Evolutionary conservation across 2,888 invertebrate species (phyloP).

Genomic region (Matsumyia berberina): DNA sequence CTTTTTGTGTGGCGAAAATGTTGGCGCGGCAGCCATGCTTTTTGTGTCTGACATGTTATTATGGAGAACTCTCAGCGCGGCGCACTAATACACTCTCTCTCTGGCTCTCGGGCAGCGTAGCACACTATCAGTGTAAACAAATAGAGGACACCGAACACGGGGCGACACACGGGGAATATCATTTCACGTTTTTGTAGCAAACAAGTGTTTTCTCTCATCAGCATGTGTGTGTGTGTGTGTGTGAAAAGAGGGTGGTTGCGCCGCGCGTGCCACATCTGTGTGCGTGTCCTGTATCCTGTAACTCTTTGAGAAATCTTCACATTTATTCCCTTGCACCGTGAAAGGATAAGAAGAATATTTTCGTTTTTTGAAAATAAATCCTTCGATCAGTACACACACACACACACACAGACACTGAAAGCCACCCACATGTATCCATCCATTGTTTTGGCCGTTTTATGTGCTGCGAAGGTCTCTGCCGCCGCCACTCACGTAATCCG

Average conservation of each 20-base stretch:
- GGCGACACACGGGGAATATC: constrained; percentile 4
- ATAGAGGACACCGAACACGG: constrained; percentile 46
- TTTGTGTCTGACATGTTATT: constrained; percentile 69
- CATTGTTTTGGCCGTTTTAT: constrained; percentile 72
- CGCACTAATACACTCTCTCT: constrained; percentile 58
- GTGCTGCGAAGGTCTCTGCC: constrained; percentile 74
- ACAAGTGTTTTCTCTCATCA: constrained; percentile 74
- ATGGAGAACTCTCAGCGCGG: constrained; percentile 32
- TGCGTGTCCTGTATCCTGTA: constrained; percentile 60
- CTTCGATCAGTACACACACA: constrained; percentile 45
- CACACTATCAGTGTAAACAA: constrained; percentile 68
- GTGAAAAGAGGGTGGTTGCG: constrained; percentile 38
- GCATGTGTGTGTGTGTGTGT: constrained; percentile 4
- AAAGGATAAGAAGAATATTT: constrained; percentile 39
- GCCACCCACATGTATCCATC: constrained; percentile 69
- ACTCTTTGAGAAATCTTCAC: constrained; percentile 57
- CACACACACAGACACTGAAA: constrained; percentile 35
- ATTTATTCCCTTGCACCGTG: constrained; percentile 21
- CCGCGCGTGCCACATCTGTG: constrained; percentile 8
- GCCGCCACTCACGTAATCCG: constrained; percentile 74
- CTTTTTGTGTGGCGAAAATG: constrained; percentile 35
- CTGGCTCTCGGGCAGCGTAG: no score
- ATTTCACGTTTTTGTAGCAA: constrained; percentile 72
- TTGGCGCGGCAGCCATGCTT: constrained; percentile 76
- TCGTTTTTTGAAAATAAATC: constrained; percentile 35